phyloP scores from a whole-genome alignment of 2,888 invertebrate genomes.

The Galerucella calmariensis region DNA sequence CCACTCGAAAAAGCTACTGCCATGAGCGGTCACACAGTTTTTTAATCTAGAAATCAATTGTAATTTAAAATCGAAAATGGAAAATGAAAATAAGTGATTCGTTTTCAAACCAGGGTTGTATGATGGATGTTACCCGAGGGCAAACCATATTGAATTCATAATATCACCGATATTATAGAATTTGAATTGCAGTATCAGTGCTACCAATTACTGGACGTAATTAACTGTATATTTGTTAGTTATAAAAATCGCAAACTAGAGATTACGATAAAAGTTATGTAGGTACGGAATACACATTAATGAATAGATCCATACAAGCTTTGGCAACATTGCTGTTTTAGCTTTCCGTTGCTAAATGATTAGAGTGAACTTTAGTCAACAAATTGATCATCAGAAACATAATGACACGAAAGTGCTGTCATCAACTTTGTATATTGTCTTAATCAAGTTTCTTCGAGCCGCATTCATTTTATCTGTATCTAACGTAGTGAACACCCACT shows the following conservation, averaged over 20 bases:
- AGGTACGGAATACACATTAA: too few relatives aligned
- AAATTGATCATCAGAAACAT: not conserved
- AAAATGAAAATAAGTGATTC: too few relatives aligned
- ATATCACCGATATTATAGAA: too few relatives aligned
- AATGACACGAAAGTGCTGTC: not conserved
- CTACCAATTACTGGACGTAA: too few relatives aligned
- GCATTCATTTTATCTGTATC: not conserved
- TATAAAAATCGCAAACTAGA: not conserved
- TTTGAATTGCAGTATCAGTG: too few relatives aligned
- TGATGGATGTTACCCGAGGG: too few relatives aligned
- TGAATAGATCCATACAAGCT: not conserved
- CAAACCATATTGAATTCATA: too few relatives aligned
- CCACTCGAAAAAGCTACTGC: too few relatives aligned
- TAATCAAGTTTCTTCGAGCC: not conserved
- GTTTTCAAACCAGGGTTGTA: too few relatives aligned
- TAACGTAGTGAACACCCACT: not conserved
- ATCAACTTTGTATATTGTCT: slow-evolving; percentile 2
- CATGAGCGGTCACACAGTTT: too few relatives aligned
- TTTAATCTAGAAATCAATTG: too few relatives aligned
- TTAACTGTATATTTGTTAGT: not conserved
- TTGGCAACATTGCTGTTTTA: not conserved
- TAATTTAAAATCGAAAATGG: too few relatives aligned
- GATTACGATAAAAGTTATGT: not conserved
- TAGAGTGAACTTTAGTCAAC: not conserved
- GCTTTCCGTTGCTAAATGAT: not conserved